Base-by-base conservation (phyloP, 1,140 invertebrate genomes). In the Pentalonia nigronervosa region DNA sequence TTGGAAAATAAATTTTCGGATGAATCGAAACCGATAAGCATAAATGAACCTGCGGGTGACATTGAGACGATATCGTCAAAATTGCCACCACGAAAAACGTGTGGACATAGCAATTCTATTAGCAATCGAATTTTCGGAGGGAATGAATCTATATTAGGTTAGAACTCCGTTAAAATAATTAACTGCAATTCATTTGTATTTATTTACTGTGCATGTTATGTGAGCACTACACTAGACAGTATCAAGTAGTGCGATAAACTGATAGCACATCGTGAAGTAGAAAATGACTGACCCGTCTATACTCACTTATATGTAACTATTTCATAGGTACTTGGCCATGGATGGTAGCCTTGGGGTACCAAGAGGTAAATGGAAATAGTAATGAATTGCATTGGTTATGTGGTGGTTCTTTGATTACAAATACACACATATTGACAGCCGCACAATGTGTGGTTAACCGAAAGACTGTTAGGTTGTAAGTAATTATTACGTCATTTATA, bases 381-480 rank as follows among this genome's bases (percentile, higher is more conserved):
- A 4, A 20, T 34, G 41, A 86, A 41, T 41, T 86, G 23, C 7
- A 93, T 23, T 93, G 92, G 92, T 96, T 97, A 91, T 97, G 97
- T 94, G 96, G 97, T 11, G 96, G 96, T 23, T 14, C 96, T 9
- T 94, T 97, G 20, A 96, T 97, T 89, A 97, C 96, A 48, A 95
- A 96, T 92, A 95, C 95, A 89, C 96, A 97, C 94, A 94, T 97
- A 2, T 94, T 97, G 1, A 96, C 96, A 0, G 96, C 96, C 8
- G 96, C 96, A 25, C 96, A 97, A 94, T 97, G 96, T 93, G 96
- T 97, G 94, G 3, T 30, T 4, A n/a, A n/a, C n/a, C 60, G 30
- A 67, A 67, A 67, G 4, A n/a, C 60, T 67, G 30, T n/a, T n/a
- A 67, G 30, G 30, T 67, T 67, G 30, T 67, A n/a, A 67, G 60